phyloP scores from a whole-genome alignment of 2,797 vertebrate species.

The Siniperca scherzeri region DNA sequence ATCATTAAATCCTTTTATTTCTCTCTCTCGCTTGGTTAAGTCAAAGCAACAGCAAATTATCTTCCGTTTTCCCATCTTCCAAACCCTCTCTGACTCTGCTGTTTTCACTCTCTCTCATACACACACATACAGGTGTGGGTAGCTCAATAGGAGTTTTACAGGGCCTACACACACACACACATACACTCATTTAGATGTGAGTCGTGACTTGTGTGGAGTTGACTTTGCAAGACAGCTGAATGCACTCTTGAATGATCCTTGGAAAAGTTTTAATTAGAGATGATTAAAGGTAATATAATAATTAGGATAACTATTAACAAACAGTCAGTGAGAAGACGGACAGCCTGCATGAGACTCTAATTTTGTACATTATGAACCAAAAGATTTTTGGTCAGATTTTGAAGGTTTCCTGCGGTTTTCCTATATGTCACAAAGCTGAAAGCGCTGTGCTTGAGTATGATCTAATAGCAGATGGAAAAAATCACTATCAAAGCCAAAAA shows the following conservation, averaged over 20 bases:
- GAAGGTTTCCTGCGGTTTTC: neutral
- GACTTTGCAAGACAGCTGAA: constrained; percentile 41
- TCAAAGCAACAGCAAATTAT: constrained; percentile 24
- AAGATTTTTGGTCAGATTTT: neutral
- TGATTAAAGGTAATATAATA: neutral
- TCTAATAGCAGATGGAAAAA: neutral
- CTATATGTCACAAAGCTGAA: neutral
- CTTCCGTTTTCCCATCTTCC: neutral
- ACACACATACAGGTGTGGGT: constrained; percentile 52
- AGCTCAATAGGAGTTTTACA: constrained; percentile 41
- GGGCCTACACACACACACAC: constrained; percentile 36
- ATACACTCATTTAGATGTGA: constrained; percentile 34
- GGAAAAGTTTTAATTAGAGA: constrained; percentile 12
- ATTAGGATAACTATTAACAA: neutral
- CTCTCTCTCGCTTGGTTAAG: constrained; percentile 1
- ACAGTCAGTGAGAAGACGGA: neutral
- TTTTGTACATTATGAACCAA: neutral
- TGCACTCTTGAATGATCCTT: constrained; percentile 3
- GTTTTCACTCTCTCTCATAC: constrained; percentile 15
- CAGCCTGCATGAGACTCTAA: neutral
- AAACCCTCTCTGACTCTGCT: constrained; percentile 31
- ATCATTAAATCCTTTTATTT: constrained; percentile 38
- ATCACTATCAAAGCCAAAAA: neutral
- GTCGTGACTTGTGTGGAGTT: constrained; percentile 59
- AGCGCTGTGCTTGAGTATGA: neutral